These are phyloP conservation scores for Temnothorax longispinosus DNA, from an alignment of 1,140 invertebrate genomes.

Conservation along the genomic window DNA sequence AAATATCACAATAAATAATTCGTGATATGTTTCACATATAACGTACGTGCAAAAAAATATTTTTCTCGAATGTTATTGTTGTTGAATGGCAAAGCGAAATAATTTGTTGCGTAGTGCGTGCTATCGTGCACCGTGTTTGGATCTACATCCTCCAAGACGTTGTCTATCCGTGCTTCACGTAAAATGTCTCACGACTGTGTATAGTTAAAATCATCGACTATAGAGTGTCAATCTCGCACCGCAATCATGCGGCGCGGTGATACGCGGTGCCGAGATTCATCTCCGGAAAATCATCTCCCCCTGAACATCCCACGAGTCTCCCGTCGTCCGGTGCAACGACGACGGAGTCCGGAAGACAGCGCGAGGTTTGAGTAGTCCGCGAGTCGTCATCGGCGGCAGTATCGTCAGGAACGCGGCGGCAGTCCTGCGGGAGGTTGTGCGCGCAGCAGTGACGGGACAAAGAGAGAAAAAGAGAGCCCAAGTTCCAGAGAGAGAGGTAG, in stretches of 20 bases:
- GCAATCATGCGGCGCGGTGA: constrained; percentile 41
- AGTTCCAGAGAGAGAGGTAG: constrained; percentile 37
- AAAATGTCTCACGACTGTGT: not conserved
- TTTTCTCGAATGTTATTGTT: not conserved
- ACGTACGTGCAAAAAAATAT: not conserved
- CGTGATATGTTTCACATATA: not conserved
- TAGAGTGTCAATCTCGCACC: not conserved
- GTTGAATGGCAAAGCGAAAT: not conserved
- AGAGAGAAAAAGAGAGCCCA: constrained; percentile 40
- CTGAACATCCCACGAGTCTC: constrained; percentile 33
- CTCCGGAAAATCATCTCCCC: constrained; percentile 35
- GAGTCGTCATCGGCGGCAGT: constrained; percentile 65
- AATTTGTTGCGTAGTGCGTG: not conserved
- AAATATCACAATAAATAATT: not conserved
- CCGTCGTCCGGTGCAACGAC: constrained; percentile 42
- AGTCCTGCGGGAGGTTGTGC: constrained; percentile 58
- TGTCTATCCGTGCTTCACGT: not conserved
- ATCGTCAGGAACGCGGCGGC: constrained; percentile 65
- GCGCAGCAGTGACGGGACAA: constrained; percentile 37
- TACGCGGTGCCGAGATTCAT: constrained; percentile 45
- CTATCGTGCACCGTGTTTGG: not conserved
- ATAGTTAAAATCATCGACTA: not conserved
- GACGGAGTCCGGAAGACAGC: constrained; percentile 55
- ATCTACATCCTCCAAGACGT: not conserved
- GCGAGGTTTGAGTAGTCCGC: constrained; percentile 55